phyloP scores from a whole-genome alignment of 2,797 vertebrate genomes.

The Neoniphon sammara region DNA sequence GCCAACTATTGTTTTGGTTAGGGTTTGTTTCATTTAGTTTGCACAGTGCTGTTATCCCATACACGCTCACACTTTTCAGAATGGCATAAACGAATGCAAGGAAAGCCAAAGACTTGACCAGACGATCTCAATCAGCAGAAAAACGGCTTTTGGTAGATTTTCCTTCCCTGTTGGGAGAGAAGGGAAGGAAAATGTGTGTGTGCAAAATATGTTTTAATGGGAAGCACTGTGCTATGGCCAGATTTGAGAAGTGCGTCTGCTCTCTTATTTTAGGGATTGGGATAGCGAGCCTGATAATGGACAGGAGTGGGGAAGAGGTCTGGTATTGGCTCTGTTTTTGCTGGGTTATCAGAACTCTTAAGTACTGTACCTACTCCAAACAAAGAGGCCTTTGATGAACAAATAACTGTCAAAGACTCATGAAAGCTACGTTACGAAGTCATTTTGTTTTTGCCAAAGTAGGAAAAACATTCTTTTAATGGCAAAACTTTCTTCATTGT shows the following conservation, averaged over 20 bases:
- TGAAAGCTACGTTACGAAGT: conserved; percentile 60
- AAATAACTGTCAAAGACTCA: conserved; percentile 75
- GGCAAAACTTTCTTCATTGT: conserved; percentile 63
- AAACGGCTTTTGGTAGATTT: conserved; percentile 69
- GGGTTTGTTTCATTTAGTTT: conserved; percentile 76
- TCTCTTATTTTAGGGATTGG: conserved; percentile 46
- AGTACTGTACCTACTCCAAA: conserved; percentile 74
- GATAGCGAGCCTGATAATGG: conserved; percentile 58
- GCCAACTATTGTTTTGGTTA: conserved; percentile 74
- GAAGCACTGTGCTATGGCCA: conserved; percentile 65
- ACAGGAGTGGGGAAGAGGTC: conserved; percentile 59
- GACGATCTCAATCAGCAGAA: conserved; percentile 67
- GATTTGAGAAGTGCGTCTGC: conserved; percentile 61
- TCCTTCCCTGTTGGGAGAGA: conserved; percentile 51
- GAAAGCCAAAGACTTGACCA: conserved; percentile 80
- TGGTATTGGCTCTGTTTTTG: conserved; percentile 60
- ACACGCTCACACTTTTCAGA: conserved; percentile 72
- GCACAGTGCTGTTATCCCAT: conserved; percentile 83
- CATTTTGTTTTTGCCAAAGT: conserved; percentile 74
- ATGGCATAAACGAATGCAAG: conserved; percentile 48
- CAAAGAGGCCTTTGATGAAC: conserved; percentile 84
- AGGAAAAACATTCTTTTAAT: conserved; percentile 66
- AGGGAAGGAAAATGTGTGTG: conserved; percentile 57
- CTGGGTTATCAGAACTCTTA: conserved; percentile 65
- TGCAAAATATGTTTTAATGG: conserved; percentile 54